Conservation (phyloP, 2,888 invertebrate genomes). For the Drosophila tripunctata region DNA sequence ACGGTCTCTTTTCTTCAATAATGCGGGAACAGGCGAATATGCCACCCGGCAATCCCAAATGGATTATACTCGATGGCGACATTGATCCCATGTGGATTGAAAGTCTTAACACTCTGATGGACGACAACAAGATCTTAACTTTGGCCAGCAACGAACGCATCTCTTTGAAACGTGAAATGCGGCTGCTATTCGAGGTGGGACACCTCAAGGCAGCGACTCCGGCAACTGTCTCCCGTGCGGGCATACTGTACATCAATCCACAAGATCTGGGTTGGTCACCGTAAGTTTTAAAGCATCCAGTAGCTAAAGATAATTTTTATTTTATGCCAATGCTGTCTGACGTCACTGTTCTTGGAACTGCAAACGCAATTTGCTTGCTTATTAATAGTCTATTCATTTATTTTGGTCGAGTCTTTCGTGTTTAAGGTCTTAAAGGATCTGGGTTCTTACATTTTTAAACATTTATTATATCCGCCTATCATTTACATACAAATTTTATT, state of each 20-base stretch:
- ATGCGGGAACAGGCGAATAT: slow-evolving; percentile 97
- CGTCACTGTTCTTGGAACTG: too few species aligned
- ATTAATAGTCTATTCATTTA: too few species aligned
- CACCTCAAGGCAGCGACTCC: slow-evolving; percentile 96
- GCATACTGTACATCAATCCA: slow-evolving; percentile 96
- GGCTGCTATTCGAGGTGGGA: slow-evolving; percentile 96
- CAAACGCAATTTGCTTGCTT: too few species aligned
- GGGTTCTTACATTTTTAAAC: too few species aligned
- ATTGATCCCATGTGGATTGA: slow-evolving; percentile 95
- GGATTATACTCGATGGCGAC: slow-evolving; percentile 98
- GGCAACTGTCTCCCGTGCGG: slow-evolving; percentile 97
- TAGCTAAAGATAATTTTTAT: too few species aligned
- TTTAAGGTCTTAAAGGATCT: too few species aligned
- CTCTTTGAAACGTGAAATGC: slow-evolving; percentile 94
- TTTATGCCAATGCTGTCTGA: too few species aligned
- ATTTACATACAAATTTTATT: too few species aligned
- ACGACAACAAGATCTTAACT: slow-evolving; percentile 97
- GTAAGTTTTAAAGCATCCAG: too few species aligned
- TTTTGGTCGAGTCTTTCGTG: too few species aligned
- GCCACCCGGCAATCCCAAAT: slow-evolving; percentile 93
- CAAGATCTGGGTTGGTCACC: slow-evolving; percentile 98
- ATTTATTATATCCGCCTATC: too few species aligned
- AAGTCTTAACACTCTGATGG: slow-evolving; percentile 98
- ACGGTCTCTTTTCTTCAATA: slow-evolving; percentile 94
- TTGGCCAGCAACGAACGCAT: slow-evolving; percentile 98